These are phyloP conservation scores for Zosterops pallidus DNA, from an alignment of 2,113 vertebrate genomes.

Conservation along the genomic window DNA sequence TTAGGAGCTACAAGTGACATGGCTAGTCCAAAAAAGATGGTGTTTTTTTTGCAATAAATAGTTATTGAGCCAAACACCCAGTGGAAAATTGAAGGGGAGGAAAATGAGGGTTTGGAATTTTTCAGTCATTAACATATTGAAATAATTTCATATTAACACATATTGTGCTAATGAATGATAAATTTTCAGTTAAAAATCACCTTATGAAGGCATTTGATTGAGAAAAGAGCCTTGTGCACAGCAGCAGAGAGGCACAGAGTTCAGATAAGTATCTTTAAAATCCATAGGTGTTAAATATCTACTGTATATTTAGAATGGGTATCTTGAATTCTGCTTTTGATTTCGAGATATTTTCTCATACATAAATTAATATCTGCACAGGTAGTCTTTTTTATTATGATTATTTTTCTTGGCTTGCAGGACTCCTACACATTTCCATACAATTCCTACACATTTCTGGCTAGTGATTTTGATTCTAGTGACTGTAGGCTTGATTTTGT, in stretches of 20 bases:
- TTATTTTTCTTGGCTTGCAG: not conserved
- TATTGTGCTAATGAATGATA: not conserved
- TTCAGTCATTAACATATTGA: not conserved
- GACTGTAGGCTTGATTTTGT: not conserved
- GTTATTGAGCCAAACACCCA: not conserved
- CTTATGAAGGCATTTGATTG: not conserved
- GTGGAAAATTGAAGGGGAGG: not conserved
- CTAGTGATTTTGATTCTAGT: not conserved
- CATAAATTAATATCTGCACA: not conserved
- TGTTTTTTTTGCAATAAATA: not conserved
- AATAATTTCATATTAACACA: not conserved
- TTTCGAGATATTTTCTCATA: not conserved
- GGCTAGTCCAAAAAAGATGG: not conserved
- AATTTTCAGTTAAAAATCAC: not conserved
- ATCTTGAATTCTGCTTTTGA: not conserved
- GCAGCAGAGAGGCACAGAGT: not conserved
- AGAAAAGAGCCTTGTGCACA: not conserved
- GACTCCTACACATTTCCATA: not conserved
- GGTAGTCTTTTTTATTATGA: too few relatives aligned
- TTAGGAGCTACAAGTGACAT: not conserved
- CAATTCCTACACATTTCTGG: not conserved
- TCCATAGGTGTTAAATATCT: not conserved
- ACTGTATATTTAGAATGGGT: not conserved
- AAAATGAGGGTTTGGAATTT: not conserved
- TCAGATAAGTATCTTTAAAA: not conserved